phyloP scores from a whole-genome alignment of 2,113 vertebrate genomes.

The Bujurquina vittata region DNA sequence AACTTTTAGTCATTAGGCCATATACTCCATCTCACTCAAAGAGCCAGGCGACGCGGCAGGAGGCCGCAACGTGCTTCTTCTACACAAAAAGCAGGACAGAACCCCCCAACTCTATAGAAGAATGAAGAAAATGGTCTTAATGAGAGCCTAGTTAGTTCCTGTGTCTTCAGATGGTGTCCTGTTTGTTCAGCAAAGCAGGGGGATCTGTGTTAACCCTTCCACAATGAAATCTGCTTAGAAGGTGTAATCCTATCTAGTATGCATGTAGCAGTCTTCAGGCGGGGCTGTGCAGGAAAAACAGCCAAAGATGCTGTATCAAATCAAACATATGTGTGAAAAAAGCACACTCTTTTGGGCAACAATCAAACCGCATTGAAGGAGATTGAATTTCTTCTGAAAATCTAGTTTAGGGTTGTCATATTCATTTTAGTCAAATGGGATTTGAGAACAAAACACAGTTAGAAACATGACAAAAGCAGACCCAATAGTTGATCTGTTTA shows the following conservation, averaged over 20 bases:
- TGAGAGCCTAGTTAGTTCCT: constrained; percentile 75
- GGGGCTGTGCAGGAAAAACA: constrained; percentile 80
- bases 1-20: constrained; percentile 86
- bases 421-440: constrained; percentile 81
- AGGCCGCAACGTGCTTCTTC: constrained; percentile 75
- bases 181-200: constrained; percentile 76
- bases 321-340: constrained; percentile 77
- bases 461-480: constrained; percentile 67
- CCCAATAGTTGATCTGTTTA: constrained; percentile 69
- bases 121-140: constrained; percentile 62
- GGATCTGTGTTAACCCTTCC: constrained; percentile 80
- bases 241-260: constrained; percentile 85
- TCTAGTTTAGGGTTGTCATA: constrained; percentile 83
- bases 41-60: constrained; percentile 77
- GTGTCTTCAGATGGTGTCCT: constrained; percentile 79
- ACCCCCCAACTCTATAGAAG: constrained; percentile 23
- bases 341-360: constrained; percentile 67
- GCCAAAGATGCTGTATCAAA: constrained; percentile 85
- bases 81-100: constrained; percentile 58
- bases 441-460: constrained; percentile 77
- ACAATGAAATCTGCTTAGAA: constrained; percentile 82
- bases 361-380: constrained; percentile 69
- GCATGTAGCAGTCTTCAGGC: constrained; percentile 83
- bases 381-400: constrained; percentile 71
- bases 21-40: constrained; percentile 80